phyloP scores from a whole-genome alignment of 2,888 invertebrate genomes.

The Coenonympha glycerion region DNA sequence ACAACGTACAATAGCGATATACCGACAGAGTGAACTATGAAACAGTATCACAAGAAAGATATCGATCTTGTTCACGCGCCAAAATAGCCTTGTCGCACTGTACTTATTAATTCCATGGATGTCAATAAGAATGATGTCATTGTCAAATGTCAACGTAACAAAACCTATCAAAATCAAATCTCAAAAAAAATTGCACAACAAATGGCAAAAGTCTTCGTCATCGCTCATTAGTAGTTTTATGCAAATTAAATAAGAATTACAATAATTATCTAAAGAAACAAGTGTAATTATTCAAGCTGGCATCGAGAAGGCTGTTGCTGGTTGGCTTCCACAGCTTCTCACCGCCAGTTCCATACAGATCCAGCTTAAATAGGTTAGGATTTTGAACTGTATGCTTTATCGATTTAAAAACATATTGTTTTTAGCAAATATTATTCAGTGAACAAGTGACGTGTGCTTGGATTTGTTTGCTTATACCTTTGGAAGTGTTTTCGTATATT shows the following conservation, averaged over 20 bases:
- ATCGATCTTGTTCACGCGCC: too few relatives aligned
- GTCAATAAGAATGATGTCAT: too few relatives aligned
- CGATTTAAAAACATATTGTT: conserved; percentile 10
- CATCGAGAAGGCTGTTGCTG: conserved; percentile 56
- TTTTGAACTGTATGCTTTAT: conserved; percentile 20
- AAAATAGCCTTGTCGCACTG: too few relatives aligned
- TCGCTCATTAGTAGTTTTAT: conserved; percentile 8
- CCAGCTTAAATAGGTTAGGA: conserved; percentile 56
- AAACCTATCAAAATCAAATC: too few relatives aligned
- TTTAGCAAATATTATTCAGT: background rate
- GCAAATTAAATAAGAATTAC: conserved; percentile 5
- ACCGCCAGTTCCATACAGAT: conserved; percentile 44
- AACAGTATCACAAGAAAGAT: too few relatives aligned
- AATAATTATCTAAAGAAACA: conserved; percentile 10
- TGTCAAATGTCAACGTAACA: too few relatives aligned
- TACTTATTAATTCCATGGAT: too few relatives aligned
- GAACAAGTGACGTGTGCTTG: background rate
- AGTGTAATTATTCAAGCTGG: conserved; percentile 53
- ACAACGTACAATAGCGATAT: too few relatives aligned
- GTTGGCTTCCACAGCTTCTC: conserved; percentile 57
- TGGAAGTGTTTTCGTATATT: background rate
- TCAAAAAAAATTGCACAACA: conserved; percentile 7
- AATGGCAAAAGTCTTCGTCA: conserved; percentile 7
- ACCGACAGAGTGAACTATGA: too few relatives aligned
- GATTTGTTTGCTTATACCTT: background rate